These are phyloP conservation scores for Sciurus niger DNA, from an alignment of 2,113 vertebrate genomes.

Conservation along the genomic window DNA sequence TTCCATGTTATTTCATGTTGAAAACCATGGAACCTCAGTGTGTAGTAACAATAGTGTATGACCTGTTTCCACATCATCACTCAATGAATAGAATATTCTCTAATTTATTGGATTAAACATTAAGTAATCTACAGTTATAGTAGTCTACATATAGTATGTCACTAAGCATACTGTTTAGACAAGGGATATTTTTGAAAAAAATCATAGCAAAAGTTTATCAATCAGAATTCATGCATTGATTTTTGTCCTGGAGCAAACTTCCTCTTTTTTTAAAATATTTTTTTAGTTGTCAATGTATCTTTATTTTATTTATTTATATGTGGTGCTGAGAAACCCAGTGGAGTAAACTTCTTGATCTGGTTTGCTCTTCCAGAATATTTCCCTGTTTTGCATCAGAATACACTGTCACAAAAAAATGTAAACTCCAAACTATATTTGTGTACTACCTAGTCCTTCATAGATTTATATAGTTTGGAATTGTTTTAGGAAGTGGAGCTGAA, in stretches of 20 bases:
- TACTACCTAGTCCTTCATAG: conserved; percentile 5
- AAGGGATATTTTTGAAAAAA: not conserved
- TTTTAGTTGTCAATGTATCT: too few relatives aligned
- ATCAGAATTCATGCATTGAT: not conserved
- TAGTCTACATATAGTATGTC: not conserved
- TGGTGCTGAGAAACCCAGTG: too few relatives aligned
- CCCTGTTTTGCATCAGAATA: not conserved
- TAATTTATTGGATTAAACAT: not conserved
- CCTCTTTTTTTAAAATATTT: not conserved
- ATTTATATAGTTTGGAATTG: conserved; percentile 29
- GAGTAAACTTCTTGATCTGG: not conserved
- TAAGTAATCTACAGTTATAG: not conserved
- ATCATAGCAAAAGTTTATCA: not conserved
- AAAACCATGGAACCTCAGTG: not conserved
- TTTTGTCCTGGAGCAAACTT: not conserved
- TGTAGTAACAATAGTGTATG: not conserved
- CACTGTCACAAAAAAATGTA: not conserved
- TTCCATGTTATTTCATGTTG: not conserved
- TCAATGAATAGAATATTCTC: not conserved
- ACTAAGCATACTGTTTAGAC: not conserved
- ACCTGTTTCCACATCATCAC: not conserved
- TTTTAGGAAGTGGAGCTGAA: conserved; percentile 12
- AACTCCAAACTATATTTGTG: not conserved
- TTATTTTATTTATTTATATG: too few relatives aligned
- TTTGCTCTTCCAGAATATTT: not conserved